These are phyloP conservation scores for Paradisaea rubra DNA, from an alignment of 2,113 vertebrate genomes.

Conservation along the genomic window DNA sequence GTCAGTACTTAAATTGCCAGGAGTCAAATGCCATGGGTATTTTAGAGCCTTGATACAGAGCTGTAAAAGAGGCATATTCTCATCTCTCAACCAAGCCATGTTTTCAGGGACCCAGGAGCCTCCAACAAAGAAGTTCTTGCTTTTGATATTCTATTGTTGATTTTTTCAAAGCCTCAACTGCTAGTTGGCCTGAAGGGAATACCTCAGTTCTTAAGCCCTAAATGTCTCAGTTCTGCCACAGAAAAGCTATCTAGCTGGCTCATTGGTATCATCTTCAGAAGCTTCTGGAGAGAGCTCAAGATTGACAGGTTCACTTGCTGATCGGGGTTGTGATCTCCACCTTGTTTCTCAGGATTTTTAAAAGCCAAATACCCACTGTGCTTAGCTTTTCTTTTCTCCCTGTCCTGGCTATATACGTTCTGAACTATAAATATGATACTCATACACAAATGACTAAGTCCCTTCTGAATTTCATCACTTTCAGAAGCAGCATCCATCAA, in stretches of 20 bases:
- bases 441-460: neutral
- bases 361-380: neutral
- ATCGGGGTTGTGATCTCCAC: neutral
- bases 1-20: neutral
- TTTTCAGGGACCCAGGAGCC: neutral
- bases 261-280: conserved; percentile 21
- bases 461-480: neutral
- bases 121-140: neutral
- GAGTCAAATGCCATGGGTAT: neutral
- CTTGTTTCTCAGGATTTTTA: conserved; percentile 6
- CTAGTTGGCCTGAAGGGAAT: neutral
- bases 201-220: conserved; percentile 11
- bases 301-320: neutral
- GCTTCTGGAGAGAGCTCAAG: neutral
- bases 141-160: conserved; percentile 41
- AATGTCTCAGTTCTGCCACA: neutral
- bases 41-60: neutral
- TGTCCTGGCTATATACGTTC: neutral
- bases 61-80: neutral
- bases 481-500: neutral
- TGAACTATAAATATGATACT: neutral
- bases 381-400: neutral
- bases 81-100: neutral
- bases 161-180: conserved; percentile 35
- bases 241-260: neutral